Percentiles rank a stretch among this genome's conserved stretches.
Conservation (phyloP, 2,113 vertebrate genomes). For the Zosterops borbonicus region DNA sequence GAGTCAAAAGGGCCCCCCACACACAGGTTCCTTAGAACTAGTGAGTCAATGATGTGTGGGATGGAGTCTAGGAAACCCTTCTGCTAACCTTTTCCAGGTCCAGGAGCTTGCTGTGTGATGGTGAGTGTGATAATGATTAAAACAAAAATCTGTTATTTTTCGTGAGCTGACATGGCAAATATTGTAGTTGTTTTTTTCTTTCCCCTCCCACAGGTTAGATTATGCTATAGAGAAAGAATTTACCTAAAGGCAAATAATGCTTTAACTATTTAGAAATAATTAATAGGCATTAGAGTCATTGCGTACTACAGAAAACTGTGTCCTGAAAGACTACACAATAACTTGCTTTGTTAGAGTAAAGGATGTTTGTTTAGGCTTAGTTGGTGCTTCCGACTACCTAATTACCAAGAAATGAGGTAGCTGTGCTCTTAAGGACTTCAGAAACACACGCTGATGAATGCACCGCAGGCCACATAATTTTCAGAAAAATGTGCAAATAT, state of each 20-base stretch:
- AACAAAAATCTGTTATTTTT: conserved; percentile 2
- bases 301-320: not conserved
- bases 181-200: not conserved
- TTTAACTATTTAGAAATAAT: conserved; percentile 60
- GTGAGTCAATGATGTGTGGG: not conserved
- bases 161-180: not conserved
- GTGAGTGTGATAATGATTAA: not conserved
- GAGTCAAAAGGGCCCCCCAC: not conserved
- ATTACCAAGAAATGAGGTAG: conserved; percentile 32
- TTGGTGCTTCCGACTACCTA: not conserved
- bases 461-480: not conserved
- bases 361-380: conserved; percentile 57
- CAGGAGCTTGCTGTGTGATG: not conserved
- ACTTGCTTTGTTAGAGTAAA: conserved; percentile 39
- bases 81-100: not conserved
- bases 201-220: conserved; percentile 21
- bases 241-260: conserved; percentile 40
- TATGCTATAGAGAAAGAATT: conserved; percentile 42
- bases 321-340: conserved; percentile 38
- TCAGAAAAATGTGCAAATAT: not conserved
- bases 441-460: not conserved
- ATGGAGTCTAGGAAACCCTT: not conserved
- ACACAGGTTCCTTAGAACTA: not conserved
- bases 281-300: conserved; percentile 36
- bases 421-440: not conserved